Evolutionary conservation across 2,797 vertebrate genomes (phyloP).

Genomic region (Neoniphon sammara): DNA sequence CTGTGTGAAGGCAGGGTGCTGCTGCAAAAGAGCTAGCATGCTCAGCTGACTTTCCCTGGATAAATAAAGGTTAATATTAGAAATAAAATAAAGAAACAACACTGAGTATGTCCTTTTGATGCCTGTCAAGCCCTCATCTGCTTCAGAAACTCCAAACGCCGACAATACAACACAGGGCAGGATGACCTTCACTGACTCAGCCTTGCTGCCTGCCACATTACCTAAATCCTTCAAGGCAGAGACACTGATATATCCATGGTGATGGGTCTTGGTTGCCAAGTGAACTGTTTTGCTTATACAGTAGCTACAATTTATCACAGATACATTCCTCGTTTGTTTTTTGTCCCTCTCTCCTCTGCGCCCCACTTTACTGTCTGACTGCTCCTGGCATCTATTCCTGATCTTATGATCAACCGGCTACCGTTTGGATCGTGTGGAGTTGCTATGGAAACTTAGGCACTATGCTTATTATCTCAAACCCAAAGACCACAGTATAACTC

Average conservation of each 20-base stretch:
- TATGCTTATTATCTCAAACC: slow-evolving; percentile 77
- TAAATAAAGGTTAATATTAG: background rate
- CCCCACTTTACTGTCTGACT: slow-evolving; percentile 28
- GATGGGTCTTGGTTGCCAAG: slow-evolving; percentile 45
- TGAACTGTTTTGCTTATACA: slow-evolving; percentile 19
- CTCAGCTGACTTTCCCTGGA: background rate
- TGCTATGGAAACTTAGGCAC: slow-evolving; percentile 83
- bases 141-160: slow-evolving; percentile 26
- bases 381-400: slow-evolving; percentile 67
- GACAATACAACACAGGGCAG: slow-evolving; percentile 24
- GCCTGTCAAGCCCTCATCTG: slow-evolving; percentile 4
- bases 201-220: slow-evolving; percentile 14
- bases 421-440: slow-evolving; percentile 76
- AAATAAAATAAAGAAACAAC: background rate
- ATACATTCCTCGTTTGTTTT: background rate
- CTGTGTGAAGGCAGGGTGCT: background rate
- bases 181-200: slow-evolving; percentile 34
- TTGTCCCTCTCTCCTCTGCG: background rate
- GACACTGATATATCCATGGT: slow-evolving; percentile 49
- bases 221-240: slow-evolving; percentile 39
- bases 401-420: slow-evolving; percentile 66
- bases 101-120: slow-evolving; percentile 7
- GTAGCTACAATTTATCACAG: too few relatives aligned
- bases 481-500: slow-evolving; percentile 62
- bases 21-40: too few relatives aligned